Conservation (phyloP, 2,888 invertebrate genomes). For the Chymomyza procnemis region DNA sequence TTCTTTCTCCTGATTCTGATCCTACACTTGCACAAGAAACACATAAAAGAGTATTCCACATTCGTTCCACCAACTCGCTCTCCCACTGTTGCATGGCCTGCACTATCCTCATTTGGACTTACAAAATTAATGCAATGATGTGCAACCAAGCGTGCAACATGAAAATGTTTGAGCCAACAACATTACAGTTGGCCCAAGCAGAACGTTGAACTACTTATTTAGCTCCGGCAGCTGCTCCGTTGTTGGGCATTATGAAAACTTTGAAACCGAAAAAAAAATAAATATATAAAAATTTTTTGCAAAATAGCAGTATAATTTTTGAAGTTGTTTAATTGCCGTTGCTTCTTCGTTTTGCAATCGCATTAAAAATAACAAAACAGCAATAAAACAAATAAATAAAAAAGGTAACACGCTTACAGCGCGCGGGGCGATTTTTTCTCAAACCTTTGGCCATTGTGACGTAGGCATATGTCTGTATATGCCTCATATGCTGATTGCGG, state of each 20-base stretch:
- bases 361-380: conserved; percentile 2
- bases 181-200: conserved; percentile 36
- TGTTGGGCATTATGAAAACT: not conserved
- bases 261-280: conserved; percentile 6
- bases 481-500: not conserved
- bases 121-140: conserved; percentile 59
- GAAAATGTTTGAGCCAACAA: conserved; percentile 33
- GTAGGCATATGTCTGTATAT: not conserved
- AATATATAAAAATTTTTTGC: conserved; percentile 41
- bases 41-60: not conserved
- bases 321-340: conserved; percentile 9
- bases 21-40: too few species aligned
- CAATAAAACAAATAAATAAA: too few species aligned
- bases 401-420: conserved; percentile 3
- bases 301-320: conserved; percentile 35
- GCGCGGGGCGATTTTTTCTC: conserved; percentile 1
- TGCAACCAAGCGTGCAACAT: conserved; percentile 63
- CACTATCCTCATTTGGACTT: not conserved
- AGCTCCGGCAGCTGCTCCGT: not conserved
- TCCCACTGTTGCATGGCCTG: not conserved
- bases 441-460: conserved; percentile 38
- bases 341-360: conserved; percentile 36
- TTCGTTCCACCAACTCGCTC: not conserved
- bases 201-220: conserved; percentile 56
- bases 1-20: too few species aligned